phyloP scores from a whole-genome alignment of 2,113 vertebrate genomes.

The Actenoides lindsayi region DNA sequence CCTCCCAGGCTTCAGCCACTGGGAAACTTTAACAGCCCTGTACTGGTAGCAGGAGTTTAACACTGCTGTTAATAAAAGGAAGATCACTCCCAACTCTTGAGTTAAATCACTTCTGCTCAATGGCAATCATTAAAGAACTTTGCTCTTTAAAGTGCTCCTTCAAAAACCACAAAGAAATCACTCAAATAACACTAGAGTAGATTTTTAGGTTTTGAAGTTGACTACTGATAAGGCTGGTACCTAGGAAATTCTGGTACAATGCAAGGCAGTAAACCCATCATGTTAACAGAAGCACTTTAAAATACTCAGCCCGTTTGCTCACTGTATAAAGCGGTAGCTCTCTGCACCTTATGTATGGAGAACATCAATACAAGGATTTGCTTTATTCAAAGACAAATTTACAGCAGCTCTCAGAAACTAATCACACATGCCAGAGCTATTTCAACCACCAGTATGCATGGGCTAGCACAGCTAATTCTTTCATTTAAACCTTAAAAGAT shows the following conservation, averaged over 20 bases:
- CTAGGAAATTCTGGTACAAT: slow-evolving; percentile 53
- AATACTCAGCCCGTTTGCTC: not conserved
- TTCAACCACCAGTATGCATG: not conserved
- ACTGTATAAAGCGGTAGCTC: not conserved
- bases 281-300: slow-evolving; percentile 61
- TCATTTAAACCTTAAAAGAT: not conserved
- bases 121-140: slow-evolving; percentile 42
- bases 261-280: slow-evolving; percentile 31
- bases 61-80: not conserved
- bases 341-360: not conserved
- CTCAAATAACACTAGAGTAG: slow-evolving; percentile 54
- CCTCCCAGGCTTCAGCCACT: not conserved
- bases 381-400: not conserved
- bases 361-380: not conserved
- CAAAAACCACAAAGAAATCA: slow-evolving; percentile 73
- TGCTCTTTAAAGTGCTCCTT: slow-evolving; percentile 66
- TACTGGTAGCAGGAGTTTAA: not conserved
- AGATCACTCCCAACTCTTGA: not conserved
- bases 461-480: not conserved
- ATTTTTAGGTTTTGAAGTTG: slow-evolving; percentile 66
- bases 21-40: not conserved
- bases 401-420: not conserved
- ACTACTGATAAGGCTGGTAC: slow-evolving; percentile 64
- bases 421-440: not conserved
- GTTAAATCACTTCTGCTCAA: slow-evolving; percentile 53